These are phyloP conservation scores for Sinopyrophorus schimmeli DNA, from an alignment of 2,888 invertebrate species.

Conservation along the genomic window DNA sequence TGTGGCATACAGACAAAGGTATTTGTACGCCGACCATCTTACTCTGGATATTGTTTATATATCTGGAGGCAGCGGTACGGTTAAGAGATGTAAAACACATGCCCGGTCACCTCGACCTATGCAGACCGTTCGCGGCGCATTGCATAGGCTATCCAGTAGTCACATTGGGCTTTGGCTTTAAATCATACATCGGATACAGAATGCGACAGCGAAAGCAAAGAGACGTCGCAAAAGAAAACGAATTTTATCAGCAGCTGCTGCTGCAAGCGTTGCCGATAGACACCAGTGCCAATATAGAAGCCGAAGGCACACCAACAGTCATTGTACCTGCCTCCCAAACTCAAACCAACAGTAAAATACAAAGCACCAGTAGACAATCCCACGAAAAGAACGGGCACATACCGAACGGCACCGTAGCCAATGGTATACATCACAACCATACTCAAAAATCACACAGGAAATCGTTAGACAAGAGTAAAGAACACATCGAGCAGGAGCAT, in stretches of 20 bases:
- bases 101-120: conserved; percentile 86
- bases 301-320: conserved; percentile 24
- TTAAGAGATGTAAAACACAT: conserved; percentile 80
- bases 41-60: conserved; percentile 92
- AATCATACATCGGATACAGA: conserved; percentile 88
- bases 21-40: conserved; percentile 93
- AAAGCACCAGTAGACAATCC: conserved; percentile 31
- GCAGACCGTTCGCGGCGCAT: conserved; percentile 95
- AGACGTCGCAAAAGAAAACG: conserved; percentile 93
- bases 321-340: conserved; percentile 30
- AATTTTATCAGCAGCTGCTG: conserved; percentile 91
- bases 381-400: conserved; percentile 53
- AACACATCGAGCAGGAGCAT: conserved; percentile 36
- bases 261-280: conserved; percentile 86
- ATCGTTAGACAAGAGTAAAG: conserved; percentile 58
- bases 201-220: conserved; percentile 89
- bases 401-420: conserved; percentile 50
- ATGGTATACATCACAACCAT: conserved; percentile 36
- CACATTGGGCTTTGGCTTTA: conserved; percentile 93
- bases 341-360: conserved; percentile 22
- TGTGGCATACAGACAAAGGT: conserved; percentile 95
- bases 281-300: conserved; percentile 10
- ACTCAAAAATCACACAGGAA: conserved; percentile 59
- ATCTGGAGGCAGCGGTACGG: conserved; percentile 89
- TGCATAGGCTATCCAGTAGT: conserved; percentile 89